Evolutionary conservation across 2,888 invertebrate genomes (phyloP).

Genomic region (Zaprionus obscuricornis): DNA sequence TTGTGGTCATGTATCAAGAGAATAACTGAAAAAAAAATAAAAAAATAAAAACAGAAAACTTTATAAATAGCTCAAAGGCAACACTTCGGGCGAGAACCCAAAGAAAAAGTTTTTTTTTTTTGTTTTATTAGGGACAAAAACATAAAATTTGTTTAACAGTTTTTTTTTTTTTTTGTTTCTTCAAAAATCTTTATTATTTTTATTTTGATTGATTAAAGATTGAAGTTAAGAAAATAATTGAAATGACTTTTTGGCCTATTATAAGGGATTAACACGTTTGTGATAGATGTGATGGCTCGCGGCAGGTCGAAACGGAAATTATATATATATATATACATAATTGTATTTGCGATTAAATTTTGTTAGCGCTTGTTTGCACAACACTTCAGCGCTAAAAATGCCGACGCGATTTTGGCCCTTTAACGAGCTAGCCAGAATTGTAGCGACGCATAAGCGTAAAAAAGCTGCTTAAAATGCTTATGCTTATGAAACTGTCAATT

Average conservation of each 20-base stretch:
- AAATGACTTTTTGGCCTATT: conserved; percentile 40
- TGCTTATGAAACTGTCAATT: conserved; percentile 76
- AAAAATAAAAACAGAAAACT: conserved; percentile 27
- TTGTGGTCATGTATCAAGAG: neutral
- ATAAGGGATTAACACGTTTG: too few relatives aligned
- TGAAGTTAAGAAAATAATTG: conserved; percentile 53
- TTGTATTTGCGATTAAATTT: conserved; percentile 45
- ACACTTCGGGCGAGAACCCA: neutral
- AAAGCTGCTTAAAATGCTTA: too few relatives aligned
- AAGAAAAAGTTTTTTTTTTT: neutral
- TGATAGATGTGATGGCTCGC: too few relatives aligned
- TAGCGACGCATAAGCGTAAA: conserved; percentile 24
- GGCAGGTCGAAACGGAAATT: too few relatives aligned
- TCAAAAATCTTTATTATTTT: neutral
- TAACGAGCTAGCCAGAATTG: conserved; percentile 53
- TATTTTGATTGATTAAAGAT: conserved; percentile 61
- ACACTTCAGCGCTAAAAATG: conserved; percentile 62
- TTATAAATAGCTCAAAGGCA: conserved; percentile 36
- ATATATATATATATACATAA: conserved; percentile 45
- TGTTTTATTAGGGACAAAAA: too few relatives aligned
- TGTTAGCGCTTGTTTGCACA: conserved; percentile 64
- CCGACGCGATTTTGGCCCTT: conserved; percentile 33
- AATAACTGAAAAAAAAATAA: conserved; percentile 24
- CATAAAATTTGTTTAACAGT: neutral
- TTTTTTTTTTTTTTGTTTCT: neutral